phyloP scores from a whole-genome alignment of 2,888 invertebrate genomes.

The Apotomis capreana region DNA sequence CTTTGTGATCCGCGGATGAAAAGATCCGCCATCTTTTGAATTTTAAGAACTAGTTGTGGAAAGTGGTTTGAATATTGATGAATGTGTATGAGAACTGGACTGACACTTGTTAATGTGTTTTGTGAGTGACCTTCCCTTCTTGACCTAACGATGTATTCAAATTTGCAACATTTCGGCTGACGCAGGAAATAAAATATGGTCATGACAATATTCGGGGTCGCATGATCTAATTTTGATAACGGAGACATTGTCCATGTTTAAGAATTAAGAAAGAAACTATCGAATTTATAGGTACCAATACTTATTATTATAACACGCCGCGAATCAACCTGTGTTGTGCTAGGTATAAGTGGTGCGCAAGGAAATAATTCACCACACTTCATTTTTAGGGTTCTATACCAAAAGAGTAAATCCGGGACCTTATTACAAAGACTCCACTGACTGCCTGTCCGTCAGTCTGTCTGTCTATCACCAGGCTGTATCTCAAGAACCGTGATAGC shows the following conservation, averaged over 20 bases:
- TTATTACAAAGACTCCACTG: no score
- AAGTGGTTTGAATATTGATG: constrained; percentile 81
- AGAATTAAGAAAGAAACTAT: neutral
- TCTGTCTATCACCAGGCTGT: no score
- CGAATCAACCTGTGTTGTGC: no score
- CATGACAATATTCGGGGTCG: neutral
- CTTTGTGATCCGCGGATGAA: constrained; percentile 73
- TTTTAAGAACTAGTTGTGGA: constrained; percentile 59
- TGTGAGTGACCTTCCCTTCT: constrained; percentile 67
- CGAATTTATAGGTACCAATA: neutral
- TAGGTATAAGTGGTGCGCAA: no score
- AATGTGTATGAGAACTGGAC: constrained; percentile 70
- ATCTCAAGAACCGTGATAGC: no score
- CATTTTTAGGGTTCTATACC: no score
- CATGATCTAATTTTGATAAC: neutral
- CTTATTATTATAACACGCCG: no score
- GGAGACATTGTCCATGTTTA: neutral
- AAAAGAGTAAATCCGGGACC: no score
- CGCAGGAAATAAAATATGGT: neutral
- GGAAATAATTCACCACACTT: no score
- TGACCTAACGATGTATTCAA: constrained; percentile 39
- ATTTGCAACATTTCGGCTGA: constrained; percentile 9
- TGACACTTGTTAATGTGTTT: constrained; percentile 73
- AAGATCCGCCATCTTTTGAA: constrained; percentile 52
- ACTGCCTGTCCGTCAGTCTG: no score